Evolutionary conservation across 2,888 invertebrate species (phyloP).

Genomic region (Pachymerium ferrugineum): DNA sequence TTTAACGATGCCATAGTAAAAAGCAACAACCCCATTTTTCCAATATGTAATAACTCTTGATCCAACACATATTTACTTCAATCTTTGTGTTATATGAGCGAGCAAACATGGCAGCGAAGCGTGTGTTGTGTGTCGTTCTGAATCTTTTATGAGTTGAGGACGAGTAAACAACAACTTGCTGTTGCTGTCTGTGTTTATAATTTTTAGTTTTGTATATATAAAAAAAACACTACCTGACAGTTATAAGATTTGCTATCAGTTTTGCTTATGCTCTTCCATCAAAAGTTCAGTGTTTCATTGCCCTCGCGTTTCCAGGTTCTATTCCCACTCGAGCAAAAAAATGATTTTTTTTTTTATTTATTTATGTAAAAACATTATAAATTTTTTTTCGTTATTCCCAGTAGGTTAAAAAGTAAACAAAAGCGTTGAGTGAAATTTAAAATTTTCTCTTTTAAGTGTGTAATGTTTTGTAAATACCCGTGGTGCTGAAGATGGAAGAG

Average conservation of each 20-base stretch:
- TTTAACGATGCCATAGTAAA: no score
- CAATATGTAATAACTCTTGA: slow-evolving; percentile 18
- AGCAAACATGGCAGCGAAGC: slow-evolving; percentile 21
- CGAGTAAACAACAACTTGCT: slow-evolving; percentile 2
- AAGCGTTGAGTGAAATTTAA: slow-evolving; percentile 7
- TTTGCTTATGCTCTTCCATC: background rate
- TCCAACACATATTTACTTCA: slow-evolving; percentile 10
- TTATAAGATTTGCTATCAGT: background rate
- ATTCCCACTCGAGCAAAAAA: no score
- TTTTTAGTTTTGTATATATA: background rate
- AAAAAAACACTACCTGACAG: background rate
- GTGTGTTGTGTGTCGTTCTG: slow-evolving; percentile 2
- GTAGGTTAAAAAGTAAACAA: background rate
- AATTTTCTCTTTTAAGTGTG: slow-evolving; percentile 2
- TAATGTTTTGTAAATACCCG: slow-evolving; percentile 18
- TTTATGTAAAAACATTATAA: no score
- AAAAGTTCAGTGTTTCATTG: background rate
- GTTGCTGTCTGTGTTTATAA: background rate
- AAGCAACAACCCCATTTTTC: no score
- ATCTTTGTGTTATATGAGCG: slow-evolving; percentile 21
- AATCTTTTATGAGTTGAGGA: slow-evolving; percentile 14
- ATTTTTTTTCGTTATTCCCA: no score
- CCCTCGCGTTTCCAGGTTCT: no score
- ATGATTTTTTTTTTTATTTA: no score
- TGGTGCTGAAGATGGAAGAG: slow-evolving; percentile 15